Evolutionary conservation across 1,140 invertebrate genomes (phyloP).

Genomic region (Colletes gigas): DNA sequence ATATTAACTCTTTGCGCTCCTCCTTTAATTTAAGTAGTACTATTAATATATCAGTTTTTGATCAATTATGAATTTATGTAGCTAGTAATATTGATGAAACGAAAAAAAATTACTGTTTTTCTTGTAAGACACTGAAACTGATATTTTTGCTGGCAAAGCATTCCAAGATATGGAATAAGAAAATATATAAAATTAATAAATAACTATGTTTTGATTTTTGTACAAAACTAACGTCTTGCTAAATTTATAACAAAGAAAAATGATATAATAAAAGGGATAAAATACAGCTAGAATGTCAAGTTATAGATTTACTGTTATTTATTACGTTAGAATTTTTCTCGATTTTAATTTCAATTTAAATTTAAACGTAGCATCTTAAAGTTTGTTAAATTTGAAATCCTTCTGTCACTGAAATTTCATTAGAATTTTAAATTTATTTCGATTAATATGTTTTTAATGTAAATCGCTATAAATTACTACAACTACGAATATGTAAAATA

Average conservation of each 20-base stretch:
- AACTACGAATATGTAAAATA: background rate
- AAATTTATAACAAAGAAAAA: conserved; percentile 9
- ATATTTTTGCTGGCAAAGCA: conserved; percentile 9
- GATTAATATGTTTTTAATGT: background rate
- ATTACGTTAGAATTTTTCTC: conserved; percentile 6
- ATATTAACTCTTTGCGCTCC: conserved; percentile 40
- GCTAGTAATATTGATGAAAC: background rate
- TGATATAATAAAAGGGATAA: conserved; percentile 7
- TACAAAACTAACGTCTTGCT: background rate
- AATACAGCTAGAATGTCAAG: conserved; percentile 1
- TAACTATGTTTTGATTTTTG: conserved; percentile 10
- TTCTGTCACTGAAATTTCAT: conserved; percentile 3
- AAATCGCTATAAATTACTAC: background rate
- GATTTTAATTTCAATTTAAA: background rate
- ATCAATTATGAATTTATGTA: conserved; percentile 22
- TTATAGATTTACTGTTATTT: conserved; percentile 44
- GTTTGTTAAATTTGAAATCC: background rate
- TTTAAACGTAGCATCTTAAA: background rate
- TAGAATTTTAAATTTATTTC: background rate
- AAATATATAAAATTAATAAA: background rate
- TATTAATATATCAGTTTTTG: conserved; percentile 13
- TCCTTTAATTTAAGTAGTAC: conserved; percentile 22
- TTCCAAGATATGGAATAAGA: background rate
- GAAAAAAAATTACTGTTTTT: conserved; percentile 1
- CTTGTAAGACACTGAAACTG: conserved; percentile 6